These are phyloP conservation scores for Hemibagrus guttatus DNA, from an alignment of 2,797 vertebrate genomes.

Conservation along the genomic window DNA sequence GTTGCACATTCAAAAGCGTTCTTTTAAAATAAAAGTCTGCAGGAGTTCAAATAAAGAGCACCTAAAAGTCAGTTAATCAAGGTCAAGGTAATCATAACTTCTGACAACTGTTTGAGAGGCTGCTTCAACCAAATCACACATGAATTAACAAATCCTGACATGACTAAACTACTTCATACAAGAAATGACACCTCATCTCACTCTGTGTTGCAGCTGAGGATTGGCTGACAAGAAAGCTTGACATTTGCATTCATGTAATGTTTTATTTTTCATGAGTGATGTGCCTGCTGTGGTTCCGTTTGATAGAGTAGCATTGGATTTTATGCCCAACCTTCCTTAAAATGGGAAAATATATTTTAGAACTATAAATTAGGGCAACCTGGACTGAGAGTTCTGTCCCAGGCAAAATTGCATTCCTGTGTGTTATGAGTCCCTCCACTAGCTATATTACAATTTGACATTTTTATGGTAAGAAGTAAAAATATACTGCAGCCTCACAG, in stretches of 20 bases:
- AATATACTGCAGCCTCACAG: not conserved
- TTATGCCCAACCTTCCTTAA: not conserved
- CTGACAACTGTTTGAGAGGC: conserved; percentile 10
- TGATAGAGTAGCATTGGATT: not conserved
- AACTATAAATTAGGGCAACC: not conserved
- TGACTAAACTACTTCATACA: not conserved
- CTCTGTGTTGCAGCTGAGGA: not conserved
- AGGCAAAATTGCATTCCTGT: not conserved
- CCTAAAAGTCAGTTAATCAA: no score
- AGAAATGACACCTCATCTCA: conserved; percentile 31
- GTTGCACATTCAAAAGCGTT: no score
- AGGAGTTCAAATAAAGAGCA: not conserved
- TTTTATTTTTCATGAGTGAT: not conserved
- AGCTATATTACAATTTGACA: not conserved
- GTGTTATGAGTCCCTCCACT: not conserved
- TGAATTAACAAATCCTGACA: conserved; percentile 42
- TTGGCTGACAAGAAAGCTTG: conserved; percentile 11
- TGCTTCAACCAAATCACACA: not conserved
- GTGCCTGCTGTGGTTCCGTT: not conserved
- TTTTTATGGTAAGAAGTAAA: not conserved
- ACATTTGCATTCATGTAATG: conserved; percentile 15
- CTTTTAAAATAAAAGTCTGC: not conserved
- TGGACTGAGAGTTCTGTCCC: not conserved
- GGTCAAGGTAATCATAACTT: not conserved
- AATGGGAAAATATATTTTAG: not conserved